Evolutionary conservation across 2,888 invertebrate species (phyloP).

Genomic region (Uropetala carovei): DNA sequence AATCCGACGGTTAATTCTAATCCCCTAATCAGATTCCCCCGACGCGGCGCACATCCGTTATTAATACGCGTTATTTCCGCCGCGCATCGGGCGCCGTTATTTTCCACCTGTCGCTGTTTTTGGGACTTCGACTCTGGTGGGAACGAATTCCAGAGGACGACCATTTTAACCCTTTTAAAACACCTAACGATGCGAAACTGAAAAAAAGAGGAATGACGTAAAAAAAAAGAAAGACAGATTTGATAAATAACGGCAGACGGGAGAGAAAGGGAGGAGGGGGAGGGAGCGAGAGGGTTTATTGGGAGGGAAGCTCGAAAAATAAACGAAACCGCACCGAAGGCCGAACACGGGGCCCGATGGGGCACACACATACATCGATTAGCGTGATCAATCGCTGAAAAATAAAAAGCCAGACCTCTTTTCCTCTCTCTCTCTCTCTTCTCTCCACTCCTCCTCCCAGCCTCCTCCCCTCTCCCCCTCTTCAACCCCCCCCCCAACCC

Average conservation of each 20-base stretch:
- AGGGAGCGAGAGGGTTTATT: not conserved
- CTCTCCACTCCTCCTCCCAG: not conserved
- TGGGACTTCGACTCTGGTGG: not conserved
- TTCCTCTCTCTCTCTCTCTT: not conserved
- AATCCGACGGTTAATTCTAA: conserved; percentile 14
- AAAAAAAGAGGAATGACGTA: conserved; percentile 31
- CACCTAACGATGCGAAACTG: conserved; percentile 36
- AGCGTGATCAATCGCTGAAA: conserved; percentile 54
- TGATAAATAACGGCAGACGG: not conserved
- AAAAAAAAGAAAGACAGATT: not conserved
- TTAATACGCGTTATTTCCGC: conserved; percentile 32
- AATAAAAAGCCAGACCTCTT: conserved; percentile 9
- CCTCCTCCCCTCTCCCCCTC: not conserved
- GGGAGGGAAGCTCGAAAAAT: conserved; percentile 3
- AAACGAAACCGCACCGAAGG: conserved; percentile 60
- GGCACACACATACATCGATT: conserved; percentile 58
- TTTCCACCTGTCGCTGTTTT: conserved; percentile 30
- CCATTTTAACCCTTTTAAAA: conserved; percentile 31
- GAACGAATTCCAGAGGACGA: not conserved
- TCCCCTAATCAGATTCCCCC: conserved; percentile 25
- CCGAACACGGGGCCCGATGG: conserved; percentile 51
- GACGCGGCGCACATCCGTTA: not conserved
- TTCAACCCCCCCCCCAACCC: not conserved
- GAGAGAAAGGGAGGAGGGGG: not conserved
- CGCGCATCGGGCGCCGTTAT: not conserved